Evolutionary conservation across 37 sponge, comb jelly and placozoan species (phyloP), one percentile per base, ranked within the genome.

Genomic region (Bolinopsis microptera): DNA sequence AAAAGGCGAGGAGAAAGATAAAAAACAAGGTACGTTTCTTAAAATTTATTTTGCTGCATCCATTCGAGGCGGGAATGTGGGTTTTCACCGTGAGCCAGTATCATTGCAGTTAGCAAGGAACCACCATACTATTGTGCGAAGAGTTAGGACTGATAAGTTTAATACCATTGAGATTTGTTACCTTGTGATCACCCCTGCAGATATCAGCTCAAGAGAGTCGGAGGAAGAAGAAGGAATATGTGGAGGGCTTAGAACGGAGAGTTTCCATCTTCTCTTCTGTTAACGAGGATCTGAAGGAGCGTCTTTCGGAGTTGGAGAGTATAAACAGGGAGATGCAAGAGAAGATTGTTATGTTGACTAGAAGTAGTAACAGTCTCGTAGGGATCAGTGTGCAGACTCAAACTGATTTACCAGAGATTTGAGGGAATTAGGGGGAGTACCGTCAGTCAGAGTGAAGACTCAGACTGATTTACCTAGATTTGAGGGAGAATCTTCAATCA

Each of bases 271-370:
- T 80, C 30, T 80, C 82, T 37, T 80, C 37, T 35, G 82, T 80
- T 16, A 80, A 80, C 38, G 38, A 80, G 8, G 82, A 80, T 13
- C 82, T 80, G 37, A 80, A 80, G 82, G 38, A 30, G 31, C 82
- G 82, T 35, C 38, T 80, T 8, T 80, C 82, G 8, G 82, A 80
- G 22, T 22, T 80, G 23, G 82, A 80, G 82, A 35, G 30, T 21
- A 80, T 80, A 31, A 80, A 80, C 82, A 24, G 37, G 82, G 82
- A 80, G 82, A 80, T 80, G 82, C 37, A 31, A 35, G 82, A 80
- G 82, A 80, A 80, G 33, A 80, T 80, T 32, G 16, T 35, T 21
- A 0, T 34, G 5, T 37, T 80, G 8, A 72, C 75, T 48, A 48
- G 13, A 5, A 48, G 61, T 13, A 13, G 61, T 5, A 13, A 5